Evolutionary conservation across 2,888 invertebrate species (phyloP).

Genomic region (Philopedon plagiatum): DNA sequence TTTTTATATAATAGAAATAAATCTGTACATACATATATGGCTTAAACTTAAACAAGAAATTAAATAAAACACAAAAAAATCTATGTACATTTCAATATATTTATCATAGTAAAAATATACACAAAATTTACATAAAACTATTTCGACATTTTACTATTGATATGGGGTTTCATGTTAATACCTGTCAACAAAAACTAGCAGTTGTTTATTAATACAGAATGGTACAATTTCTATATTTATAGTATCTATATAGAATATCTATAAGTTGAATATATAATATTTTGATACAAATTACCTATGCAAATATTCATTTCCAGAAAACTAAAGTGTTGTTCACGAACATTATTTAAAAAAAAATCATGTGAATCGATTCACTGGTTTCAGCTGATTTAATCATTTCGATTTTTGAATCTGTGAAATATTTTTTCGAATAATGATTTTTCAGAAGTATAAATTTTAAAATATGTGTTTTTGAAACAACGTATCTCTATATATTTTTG

Average conservation of each 20-base stretch:
- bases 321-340: no score
- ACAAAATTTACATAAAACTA: constrained; percentile 49
- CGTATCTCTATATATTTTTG: no score
- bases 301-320: neutral
- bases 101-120: constrained; percentile 64
- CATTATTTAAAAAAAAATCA: no score
- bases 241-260: neutral
- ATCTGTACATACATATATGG: no score
- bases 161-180: constrained; percentile 14
- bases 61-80: neutral
- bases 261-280: neutral
- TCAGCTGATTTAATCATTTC: no score
- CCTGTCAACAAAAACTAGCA: neutral
- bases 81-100: constrained; percentile 59
- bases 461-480: no score
- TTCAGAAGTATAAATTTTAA: no score
- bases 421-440: no score
- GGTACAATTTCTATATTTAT: neutral
- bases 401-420: no score
- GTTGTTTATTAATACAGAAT: no score
- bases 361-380: no score
- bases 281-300: constrained; percentile 9
- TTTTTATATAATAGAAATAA: no score
- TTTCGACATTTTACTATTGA: constrained; percentile 15
- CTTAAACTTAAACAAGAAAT: neutral